Percentiles rank a stretch among this genome's conserved stretches.
Conservation (phyloP, 2,888 invertebrate genomes). For the Papilio protenor region DNA sequence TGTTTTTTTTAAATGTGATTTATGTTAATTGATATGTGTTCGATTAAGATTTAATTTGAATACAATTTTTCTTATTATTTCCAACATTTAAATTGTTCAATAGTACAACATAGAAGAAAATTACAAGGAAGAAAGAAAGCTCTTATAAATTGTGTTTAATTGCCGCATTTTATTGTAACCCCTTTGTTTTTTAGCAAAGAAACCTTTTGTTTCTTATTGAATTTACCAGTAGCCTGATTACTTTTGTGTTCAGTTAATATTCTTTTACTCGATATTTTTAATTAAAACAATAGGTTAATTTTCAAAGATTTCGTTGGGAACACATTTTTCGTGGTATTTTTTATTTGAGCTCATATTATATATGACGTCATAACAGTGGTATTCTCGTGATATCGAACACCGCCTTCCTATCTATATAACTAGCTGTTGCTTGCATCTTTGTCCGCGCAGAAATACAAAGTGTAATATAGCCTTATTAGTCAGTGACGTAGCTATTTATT, state of each 20-base stretch:
- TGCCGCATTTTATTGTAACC: constrained; percentile 38
- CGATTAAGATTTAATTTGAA: not conserved
- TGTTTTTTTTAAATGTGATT: no score
- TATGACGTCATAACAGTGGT: no score
- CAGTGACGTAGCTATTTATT: no score
- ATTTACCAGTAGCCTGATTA: constrained; percentile 32
- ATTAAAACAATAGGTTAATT: not conserved
- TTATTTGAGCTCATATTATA: no score
- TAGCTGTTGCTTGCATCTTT: no score
- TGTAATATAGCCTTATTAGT: no score
- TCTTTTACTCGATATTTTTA: not conserved
- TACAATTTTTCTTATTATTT: not conserved
- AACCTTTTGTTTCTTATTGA: constrained; percentile 40
- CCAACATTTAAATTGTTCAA: not conserved
- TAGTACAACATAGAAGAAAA: not conserved
- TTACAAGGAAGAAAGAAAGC: constrained; percentile 12
- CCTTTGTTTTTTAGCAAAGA: constrained; percentile 36
- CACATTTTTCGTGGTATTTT: no score
- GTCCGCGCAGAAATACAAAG: no score
- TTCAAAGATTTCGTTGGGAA: no score
- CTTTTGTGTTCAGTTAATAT: constrained; percentile 36
- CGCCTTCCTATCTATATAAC: no score
- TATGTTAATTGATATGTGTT: no score
- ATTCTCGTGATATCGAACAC: no score
- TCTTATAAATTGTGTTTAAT: constrained; percentile 34